Percentiles rank a stretch among this genome's conserved stretches.
phyloP scores from a whole-genome alignment of 2,797 vertebrate genomes.

The Sternotherus odoratus region DNA sequence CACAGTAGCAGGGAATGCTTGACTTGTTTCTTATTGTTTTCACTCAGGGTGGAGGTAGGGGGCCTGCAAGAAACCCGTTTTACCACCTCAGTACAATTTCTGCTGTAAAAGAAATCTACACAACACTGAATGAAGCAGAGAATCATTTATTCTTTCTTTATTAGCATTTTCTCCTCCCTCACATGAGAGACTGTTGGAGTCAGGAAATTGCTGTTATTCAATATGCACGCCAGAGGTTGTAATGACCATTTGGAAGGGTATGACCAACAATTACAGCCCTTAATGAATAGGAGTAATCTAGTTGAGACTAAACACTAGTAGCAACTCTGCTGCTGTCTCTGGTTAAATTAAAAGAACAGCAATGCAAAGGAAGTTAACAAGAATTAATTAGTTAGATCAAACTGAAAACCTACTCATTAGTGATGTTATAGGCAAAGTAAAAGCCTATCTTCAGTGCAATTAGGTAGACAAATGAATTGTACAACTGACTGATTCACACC shows the following conservation, averaged over 20 bases:
- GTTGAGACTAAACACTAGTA: constrained; percentile 86
- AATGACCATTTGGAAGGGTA: constrained; percentile 87
- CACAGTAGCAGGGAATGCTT: constrained; percentile 89
- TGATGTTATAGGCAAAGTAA: constrained; percentile 90
- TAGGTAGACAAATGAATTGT: constrained; percentile 93
- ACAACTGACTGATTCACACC: constrained; percentile 89
- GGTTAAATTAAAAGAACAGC: constrained; percentile 89
- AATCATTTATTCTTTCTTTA: constrained; percentile 88
- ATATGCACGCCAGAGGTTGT: constrained; percentile 87
- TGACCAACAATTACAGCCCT: constrained; percentile 88
- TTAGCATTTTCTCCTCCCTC: constrained; percentile 88
- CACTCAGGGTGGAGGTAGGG: constrained; percentile 86
- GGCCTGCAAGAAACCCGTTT: constrained; percentile 83
- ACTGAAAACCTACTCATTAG: constrained; percentile 90
- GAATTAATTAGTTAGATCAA: constrained; percentile 93
- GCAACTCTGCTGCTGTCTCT: constrained; percentile 84
- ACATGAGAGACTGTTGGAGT: constrained; percentile 85
- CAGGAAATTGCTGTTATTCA: constrained; percentile 90
- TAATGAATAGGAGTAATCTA: constrained; percentile 88
- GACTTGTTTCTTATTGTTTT: constrained; percentile 89
- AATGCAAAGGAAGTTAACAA: constrained; percentile 89
- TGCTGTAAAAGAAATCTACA: constrained; percentile 86
- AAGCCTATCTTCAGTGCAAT: constrained; percentile 91
- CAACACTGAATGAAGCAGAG: constrained; percentile 85
- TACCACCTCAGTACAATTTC: constrained; percentile 85